phyloP scores from a whole-genome alignment of 2,113 vertebrate genomes.

The Microcebus ravelobensis region DNA sequence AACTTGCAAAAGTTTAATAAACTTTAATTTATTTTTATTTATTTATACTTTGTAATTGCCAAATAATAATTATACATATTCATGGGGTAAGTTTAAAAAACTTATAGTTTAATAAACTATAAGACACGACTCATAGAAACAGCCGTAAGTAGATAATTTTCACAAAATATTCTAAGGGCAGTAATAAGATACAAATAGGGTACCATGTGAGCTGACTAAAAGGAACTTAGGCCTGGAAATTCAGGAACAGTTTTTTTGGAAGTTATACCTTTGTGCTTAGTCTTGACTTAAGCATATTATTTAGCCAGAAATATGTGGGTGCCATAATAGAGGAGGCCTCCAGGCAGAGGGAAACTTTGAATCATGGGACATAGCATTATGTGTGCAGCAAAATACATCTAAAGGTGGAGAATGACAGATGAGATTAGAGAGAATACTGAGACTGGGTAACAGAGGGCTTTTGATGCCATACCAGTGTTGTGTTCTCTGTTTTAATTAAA shows the following conservation, averaged over 20 bases:
- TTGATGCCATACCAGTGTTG: background rate
- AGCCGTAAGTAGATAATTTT: background rate
- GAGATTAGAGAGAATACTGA: background rate
- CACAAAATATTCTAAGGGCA: background rate
- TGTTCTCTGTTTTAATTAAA: background rate
- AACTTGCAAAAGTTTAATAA: slow-evolving; percentile 16
- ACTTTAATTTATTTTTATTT: background rate
- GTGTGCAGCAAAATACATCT: background rate
- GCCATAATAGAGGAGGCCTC: background rate
- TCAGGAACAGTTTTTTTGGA: background rate
- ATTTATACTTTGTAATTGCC: too few species aligned
- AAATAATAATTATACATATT: too few species aligned
- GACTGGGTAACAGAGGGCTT: background rate
- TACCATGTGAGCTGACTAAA: background rate
- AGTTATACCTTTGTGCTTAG: background rate
- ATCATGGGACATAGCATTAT: background rate
- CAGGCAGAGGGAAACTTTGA: background rate
- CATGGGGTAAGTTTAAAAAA: too few species aligned
- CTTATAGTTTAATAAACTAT: too few species aligned
- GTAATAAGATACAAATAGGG: background rate
- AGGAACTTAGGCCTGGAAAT: background rate
- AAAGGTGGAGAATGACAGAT: background rate
- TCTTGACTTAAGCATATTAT: background rate
- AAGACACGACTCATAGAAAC: background rate
- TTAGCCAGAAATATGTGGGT: background rate